phyloP scores from a whole-genome alignment of 2,888 invertebrate genomes.

The Rotaria socialis region DNA sequence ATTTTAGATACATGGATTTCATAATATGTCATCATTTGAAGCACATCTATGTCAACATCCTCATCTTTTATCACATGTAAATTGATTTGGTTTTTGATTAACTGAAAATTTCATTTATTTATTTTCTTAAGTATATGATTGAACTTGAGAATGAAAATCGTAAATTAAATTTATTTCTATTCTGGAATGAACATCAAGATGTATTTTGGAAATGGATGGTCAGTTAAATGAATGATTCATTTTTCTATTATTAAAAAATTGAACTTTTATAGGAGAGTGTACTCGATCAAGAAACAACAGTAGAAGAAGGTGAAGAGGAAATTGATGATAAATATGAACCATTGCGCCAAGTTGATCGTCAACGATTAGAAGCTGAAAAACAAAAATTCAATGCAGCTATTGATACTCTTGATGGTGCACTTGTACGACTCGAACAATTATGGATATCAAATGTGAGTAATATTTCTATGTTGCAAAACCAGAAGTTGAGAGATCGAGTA shows the following conservation, averaged over 20 bases:
- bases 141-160: not conserved
- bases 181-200: conserved; percentile 28
- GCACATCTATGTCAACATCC: conserved; percentile 34
- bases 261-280: not conserved
- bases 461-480: too few relatives aligned
- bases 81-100: not conserved
- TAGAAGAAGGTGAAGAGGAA: not conserved
- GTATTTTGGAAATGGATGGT: conserved; percentile 36
- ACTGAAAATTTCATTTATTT: not conserved
- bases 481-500: too few relatives aligned
- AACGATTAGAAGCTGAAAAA: conserved; percentile 21
- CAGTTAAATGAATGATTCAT: not conserved
- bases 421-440: not conserved
- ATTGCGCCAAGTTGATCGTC: not conserved
- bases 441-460: not conserved
- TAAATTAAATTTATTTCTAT: not conserved
- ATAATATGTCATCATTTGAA: conserved; percentile 21
- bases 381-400: conserved; percentile 19
- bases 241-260: not conserved
- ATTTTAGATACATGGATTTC: not conserved
- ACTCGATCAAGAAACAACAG: not conserved
- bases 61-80: not conserved
- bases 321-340: not conserved
- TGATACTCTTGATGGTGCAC: conserved; percentile 4
- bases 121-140: not conserved